Base-by-base conservation (phyloP, 2,113 vertebrate genomes). In the Polypterus senegalus region DNA sequence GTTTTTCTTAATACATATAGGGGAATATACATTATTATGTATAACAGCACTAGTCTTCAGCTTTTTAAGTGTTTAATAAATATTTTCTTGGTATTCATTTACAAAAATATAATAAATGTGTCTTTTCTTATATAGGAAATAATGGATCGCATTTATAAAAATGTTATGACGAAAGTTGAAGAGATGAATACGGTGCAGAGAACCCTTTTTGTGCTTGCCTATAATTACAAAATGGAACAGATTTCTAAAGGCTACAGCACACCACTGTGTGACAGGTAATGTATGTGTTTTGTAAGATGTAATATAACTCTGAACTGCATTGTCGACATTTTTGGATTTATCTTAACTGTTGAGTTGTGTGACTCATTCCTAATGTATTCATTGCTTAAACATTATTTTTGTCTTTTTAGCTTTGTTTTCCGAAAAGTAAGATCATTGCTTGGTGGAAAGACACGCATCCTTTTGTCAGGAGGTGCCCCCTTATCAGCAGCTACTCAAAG, bases 201-300 rank as follows among this genome's bases (percentile, higher is more conserved):
- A 51, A 91, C 91, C 51, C 78, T 98, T 0, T 98, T 98, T 77
- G 83, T 85, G 61, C 68, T 97, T 73, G 92, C 94, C 2, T 98
- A 97, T 83, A 96, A 93, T 81, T 98, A 98, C 70, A 98, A 98
- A 74, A 91, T 97, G 91, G 92, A 97, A 46, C 93, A 98, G 80
- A 86, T 97, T 54, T 73, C 81, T 49, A 88, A 87, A 78, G 95
- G 95, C 49, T 69, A 77, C 60, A 86, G 70, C 72, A 97, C 95
- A 0, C 94, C 94, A 0, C 75, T 98, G 2, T 98, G 93, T 5
- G 91, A 98, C 68, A 90, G 80, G 95, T 94, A 76, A 66, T 11
- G 54, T 6, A 27, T 27, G 27, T 27, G 27, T 27, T 27, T 27
- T 11, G 48, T 47, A 5, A 43, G 44, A 0, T 44, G 67, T 63